phyloP scores from a whole-genome alignment of 2,113 vertebrate genomes.

The Philantomba maxwellii region DNA sequence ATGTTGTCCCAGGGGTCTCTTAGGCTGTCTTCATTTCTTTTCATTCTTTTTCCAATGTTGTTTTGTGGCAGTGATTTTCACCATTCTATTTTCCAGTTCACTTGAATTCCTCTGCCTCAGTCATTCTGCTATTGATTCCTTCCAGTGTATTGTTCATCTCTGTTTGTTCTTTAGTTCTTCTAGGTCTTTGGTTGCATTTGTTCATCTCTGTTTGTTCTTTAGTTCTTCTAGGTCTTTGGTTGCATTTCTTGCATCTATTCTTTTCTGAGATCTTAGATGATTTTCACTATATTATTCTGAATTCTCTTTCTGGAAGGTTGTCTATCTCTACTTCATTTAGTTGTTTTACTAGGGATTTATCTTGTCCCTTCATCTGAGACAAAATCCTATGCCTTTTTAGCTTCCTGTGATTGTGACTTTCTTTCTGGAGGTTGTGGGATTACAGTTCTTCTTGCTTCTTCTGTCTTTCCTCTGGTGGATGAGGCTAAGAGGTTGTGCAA shows the following conservation, averaged over 20 bases:
- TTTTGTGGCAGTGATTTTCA: not conserved
- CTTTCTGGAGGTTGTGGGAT: not conserved
- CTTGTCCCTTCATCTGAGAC: not conserved
- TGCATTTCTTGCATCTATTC: not conserved
- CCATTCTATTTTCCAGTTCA: not conserved
- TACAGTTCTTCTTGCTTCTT: not conserved
- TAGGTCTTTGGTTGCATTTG: not conserved
- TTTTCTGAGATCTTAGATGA: not conserved
- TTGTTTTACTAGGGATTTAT: not conserved
- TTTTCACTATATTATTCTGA: not conserved
- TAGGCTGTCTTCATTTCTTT: not conserved
- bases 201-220: not conserved
- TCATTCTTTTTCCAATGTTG: not conserved
- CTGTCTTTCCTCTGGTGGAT: not conserved
- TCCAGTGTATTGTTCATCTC: not conserved
- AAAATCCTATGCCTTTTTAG: not conserved
- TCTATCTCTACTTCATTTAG: not conserved
- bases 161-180: not conserved
- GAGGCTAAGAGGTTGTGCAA: not conserved
- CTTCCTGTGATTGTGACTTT: not conserved
- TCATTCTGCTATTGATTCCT: not conserved
- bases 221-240: not conserved
- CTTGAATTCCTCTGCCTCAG: not conserved
- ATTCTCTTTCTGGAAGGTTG: not conserved
- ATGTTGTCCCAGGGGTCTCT: not conserved